Conservation (phyloP, 2,113 vertebrate species). For the Tympanuchus pallidicinctus region DNA sequence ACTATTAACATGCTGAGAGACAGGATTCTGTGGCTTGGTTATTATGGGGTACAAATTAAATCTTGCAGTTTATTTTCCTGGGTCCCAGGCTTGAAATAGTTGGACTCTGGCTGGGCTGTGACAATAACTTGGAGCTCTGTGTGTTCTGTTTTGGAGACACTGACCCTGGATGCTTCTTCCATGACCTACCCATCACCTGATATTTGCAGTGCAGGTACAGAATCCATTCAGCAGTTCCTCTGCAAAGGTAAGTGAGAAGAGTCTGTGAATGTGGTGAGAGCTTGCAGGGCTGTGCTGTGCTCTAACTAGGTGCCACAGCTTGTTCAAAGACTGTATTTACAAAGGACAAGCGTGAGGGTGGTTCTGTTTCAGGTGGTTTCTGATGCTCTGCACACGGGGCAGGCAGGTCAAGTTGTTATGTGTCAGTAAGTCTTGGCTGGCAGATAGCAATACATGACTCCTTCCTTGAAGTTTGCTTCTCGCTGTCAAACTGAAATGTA, state of each 20-base stretch:
- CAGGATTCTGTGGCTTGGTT: not conserved
- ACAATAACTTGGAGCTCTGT: not conserved
- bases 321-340: not conserved
- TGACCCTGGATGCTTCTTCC: constrained; percentile 83
- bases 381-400: not conserved
- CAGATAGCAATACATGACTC: not conserved
- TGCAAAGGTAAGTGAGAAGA: constrained; percentile 83
- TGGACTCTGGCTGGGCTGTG: not conserved
- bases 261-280: not conserved
- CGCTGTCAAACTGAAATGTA: not conserved
- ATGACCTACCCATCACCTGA: constrained; percentile 87
- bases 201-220: constrained; percentile 85
- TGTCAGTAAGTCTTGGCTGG: not conserved
- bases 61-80: not conserved
- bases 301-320: fast-evolving
- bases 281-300: not conserved
- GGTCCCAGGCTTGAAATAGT: not conserved
- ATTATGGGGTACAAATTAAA: not conserved
- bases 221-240: constrained; percentile 89
- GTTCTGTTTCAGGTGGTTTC: not conserved
- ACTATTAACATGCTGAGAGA: not conserved
- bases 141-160: constrained; percentile 76
- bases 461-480: not conserved
- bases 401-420: not conserved
- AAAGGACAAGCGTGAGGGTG: fast-evolving